These are phyloP conservation scores for Pyrocephalus nanus DNA, from an alignment of 2,797 vertebrate genomes.

Conservation along the genomic window DNA sequence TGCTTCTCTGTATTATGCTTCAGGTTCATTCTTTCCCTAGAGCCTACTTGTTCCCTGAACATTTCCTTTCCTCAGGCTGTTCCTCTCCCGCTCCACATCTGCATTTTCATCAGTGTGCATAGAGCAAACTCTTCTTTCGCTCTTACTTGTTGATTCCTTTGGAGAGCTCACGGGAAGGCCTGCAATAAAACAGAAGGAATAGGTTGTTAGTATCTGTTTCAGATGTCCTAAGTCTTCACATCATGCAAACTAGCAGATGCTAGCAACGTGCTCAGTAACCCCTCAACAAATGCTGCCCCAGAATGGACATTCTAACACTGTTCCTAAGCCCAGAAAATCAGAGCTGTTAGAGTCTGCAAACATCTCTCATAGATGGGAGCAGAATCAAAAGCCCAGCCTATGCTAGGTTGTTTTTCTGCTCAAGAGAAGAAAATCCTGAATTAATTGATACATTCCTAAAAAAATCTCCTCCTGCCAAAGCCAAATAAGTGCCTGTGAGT, in stretches of 20 bases:
- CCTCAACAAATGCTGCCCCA: background rate
- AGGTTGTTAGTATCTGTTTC: background rate
- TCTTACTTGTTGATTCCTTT: slow-evolving; percentile 16
- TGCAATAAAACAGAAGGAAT: slow-evolving; percentile 26
- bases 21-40: background rate
- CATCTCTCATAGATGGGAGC: background rate
- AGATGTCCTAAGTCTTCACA: background rate
- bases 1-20: background rate
- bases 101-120: background rate
- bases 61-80: background rate
- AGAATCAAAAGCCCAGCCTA: background rate
- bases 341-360: background rate
- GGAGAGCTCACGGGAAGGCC: background rate
- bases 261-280: background rate
- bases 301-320: background rate
- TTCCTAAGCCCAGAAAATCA: background rate
- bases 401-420: background rate
- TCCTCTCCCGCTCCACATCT: background rate
- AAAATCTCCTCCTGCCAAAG: background rate
- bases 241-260: background rate
- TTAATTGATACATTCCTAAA: background rate
- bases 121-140: background rate
- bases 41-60: background rate
- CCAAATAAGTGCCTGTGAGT: background rate
- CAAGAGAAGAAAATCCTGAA: background rate